Evolutionary conservation across 2,797 vertebrate genomes (phyloP), one percentile per base, ranked within the genome.

Genomic region (Dendrocincla fuliginosa): DNA sequence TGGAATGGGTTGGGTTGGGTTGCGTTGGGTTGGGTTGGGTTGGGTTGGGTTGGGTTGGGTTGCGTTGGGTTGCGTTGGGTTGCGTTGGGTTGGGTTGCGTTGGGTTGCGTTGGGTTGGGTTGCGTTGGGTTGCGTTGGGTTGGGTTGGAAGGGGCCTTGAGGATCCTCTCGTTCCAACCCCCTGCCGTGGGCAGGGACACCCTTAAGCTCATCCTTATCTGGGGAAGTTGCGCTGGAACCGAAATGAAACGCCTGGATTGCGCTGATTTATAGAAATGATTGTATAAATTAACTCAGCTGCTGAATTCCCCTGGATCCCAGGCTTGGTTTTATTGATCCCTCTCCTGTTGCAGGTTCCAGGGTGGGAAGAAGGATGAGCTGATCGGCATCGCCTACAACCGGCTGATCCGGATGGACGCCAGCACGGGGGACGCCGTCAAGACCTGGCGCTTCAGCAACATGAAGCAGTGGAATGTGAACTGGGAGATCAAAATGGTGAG

Each of bases 401-500:
- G 99, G 57, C 95, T 99, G 95, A 99, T 99, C 92, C 98, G 99
- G 47, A 99, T 99, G 99, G 99, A 99, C 2, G 98, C 99, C 25
- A 67, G 98, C 98, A 99, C 98, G 0, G 99, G 99, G 15, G 99
- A 99, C 1, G 99, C 99, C 23, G 98, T 99, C 96, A 99, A 99
- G 97, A 99, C 99, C 32, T 99, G 99, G 99, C 98, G 99, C 64
- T 99, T 99, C 97, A 99, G 99, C 98, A 99, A 99, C 98, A 99
- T 99, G 99, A 99, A 99, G 61, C 99, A 99, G 97, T 99, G 99
- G 99, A 99, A 99, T 4, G 99, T 99, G 63, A 99, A 99, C 98
- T 99, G 99, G 99, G 99, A 99, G 97, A 99, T 99, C 33, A 99
- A 99, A 98, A 99, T 99, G 99, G 99, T 99, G 96, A 95, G 99